Percentiles rank a stretch among this genome's conserved stretches.
Conservation (phyloP, 2,113 vertebrate genomes). For the Seriola aureovittata region DNA sequence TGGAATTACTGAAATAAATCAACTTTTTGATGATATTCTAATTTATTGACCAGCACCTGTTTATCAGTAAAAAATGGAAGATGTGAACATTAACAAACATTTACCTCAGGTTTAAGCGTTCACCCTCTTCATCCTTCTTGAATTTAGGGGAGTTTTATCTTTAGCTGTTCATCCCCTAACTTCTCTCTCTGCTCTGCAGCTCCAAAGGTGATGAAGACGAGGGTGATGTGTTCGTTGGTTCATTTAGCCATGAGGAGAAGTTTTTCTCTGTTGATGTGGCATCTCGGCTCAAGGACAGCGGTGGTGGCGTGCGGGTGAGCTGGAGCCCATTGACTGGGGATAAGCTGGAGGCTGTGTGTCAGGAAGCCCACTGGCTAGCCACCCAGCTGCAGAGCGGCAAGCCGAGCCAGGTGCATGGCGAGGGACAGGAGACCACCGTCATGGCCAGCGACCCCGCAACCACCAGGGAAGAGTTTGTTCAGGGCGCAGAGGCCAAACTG, state of each 20-base stretch:
- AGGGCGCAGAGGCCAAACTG: conserved; percentile 84
- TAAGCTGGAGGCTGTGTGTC: conserved; percentile 89
- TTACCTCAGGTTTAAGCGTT: too few species aligned
- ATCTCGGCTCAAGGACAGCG: background rate
- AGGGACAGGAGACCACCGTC: background rate
- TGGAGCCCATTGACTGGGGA: conserved; percentile 90
- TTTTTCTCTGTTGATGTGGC: conserved; percentile 80
- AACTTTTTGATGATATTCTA: too few species aligned
- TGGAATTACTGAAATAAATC: too few species aligned
- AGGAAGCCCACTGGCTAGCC: conserved; percentile 90
- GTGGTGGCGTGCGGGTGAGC: rapidly evolving
- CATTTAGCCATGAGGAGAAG: conserved; percentile 84
- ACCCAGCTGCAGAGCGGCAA: conserved; percentile 81
- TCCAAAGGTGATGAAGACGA: conserved; percentile 84
- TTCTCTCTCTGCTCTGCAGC: conserved; percentile 66
- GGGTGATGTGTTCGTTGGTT: conserved; percentile 92
- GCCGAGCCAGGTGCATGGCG: background rate
- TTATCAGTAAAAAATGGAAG: too few species aligned
- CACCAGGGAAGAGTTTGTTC: conserved; percentile 84
- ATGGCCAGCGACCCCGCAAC: background rate
- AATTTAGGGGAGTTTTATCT: too few species aligned
- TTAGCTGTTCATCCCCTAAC: background rate
- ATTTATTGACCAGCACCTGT: too few species aligned
- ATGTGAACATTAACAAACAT: too few species aligned
- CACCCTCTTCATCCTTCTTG: too few species aligned